These are phyloP conservation scores for Drosophila malerkotliana DNA, from an alignment of 1,140 invertebrate genomes.

Conservation along the genomic window DNA sequence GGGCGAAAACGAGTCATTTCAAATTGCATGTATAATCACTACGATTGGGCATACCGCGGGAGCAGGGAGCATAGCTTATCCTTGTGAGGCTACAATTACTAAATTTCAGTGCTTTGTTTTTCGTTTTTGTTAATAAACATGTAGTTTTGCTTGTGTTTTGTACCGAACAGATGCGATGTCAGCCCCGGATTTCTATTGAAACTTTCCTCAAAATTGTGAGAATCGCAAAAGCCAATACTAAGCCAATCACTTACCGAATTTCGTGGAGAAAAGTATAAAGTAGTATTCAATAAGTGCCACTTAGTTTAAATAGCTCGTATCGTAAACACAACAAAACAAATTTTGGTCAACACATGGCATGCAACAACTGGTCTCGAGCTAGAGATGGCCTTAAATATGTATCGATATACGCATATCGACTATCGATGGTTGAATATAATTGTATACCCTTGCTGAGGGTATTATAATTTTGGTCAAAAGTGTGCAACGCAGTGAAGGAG, in stretches of 20 bases:
- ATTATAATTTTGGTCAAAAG: no score
- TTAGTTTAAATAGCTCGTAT: not conserved
- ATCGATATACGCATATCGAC: not conserved
- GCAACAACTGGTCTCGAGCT: conserved; percentile 30
- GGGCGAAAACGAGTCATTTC: no score
- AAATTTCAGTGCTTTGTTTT: not conserved
- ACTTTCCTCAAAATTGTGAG: not conserved
- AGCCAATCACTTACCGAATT: not conserved
- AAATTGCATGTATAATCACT: conserved; percentile 8
- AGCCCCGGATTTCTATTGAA: not conserved
- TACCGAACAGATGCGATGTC: not conserved
- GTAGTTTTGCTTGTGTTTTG: not conserved
- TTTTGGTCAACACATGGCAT: conserved; percentile 9
- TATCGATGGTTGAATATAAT: not conserved
- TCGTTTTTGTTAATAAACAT: not conserved
- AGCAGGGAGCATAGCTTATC: not conserved
- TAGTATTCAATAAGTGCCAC: not conserved
- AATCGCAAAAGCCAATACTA: not conserved
- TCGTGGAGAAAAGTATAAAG: not conserved
- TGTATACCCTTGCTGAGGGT: no score
- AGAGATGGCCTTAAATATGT: not conserved
- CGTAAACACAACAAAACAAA: conserved; percentile 8
- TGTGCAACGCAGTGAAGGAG: no score
- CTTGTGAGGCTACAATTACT: not conserved
- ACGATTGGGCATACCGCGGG: not conserved